Conservation (phyloP, 64 coral and sea anemone species). For the Pocillopora verrucosa region DNA sequence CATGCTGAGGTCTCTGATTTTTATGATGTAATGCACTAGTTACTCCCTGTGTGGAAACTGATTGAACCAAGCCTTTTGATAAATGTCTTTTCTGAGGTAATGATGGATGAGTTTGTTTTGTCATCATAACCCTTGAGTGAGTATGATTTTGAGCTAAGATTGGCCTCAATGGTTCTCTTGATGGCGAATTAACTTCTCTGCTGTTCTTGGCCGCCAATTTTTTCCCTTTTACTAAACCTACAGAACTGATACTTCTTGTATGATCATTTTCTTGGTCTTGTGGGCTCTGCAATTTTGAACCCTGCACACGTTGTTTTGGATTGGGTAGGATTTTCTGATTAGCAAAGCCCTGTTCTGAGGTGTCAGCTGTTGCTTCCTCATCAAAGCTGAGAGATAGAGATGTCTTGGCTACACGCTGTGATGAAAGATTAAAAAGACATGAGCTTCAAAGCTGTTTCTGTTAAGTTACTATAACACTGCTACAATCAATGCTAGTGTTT, state of each 20-base stretch:
- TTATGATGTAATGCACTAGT: neutral
- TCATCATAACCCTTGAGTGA: neutral
- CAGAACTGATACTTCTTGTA: neutral
- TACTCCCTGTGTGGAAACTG: neutral
- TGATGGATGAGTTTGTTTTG: neutral
- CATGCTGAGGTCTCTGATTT: neutral
- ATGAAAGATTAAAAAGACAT: neutral
- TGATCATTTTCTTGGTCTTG: conserved; percentile 51
- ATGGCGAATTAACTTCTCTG: neutral
- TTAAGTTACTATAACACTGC: neutral
- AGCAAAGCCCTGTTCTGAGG: neutral
- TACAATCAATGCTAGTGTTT: no score
- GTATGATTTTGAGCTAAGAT: conserved; percentile 24
- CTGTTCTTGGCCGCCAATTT: neutral
- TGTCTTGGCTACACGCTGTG: conserved; percentile 28
- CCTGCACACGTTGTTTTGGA: neutral
- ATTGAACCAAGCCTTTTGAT: neutral
- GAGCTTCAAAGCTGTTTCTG: neutral
- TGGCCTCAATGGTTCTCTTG: conserved; percentile 53
- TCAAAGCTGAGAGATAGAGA: conserved; percentile 78
- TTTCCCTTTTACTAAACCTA: neutral
- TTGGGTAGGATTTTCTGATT: conserved; percentile 37
- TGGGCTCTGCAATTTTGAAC: neutral
- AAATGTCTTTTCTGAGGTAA: neutral
- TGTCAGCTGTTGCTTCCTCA: neutral